These are phyloP conservation scores for Hemicentrotus pulcherrimus DNA, from an alignment of 35 echinoderm and acorn worm species.

Conservation along the genomic window DNA sequence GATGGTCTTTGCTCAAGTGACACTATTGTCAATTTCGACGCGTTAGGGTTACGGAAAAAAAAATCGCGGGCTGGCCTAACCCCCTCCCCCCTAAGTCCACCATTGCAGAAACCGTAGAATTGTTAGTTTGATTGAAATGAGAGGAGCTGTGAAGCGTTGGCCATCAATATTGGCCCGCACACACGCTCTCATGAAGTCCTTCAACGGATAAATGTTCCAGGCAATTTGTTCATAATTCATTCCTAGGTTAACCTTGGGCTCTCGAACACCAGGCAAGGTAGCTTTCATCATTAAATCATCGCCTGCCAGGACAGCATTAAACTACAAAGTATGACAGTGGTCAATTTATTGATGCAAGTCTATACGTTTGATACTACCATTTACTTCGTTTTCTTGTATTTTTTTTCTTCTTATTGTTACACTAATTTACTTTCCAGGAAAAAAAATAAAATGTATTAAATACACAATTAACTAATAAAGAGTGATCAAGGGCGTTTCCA, in stretches of 20 bases:
- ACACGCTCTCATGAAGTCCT: constrained; percentile 12
- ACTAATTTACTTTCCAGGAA: too few species aligned
- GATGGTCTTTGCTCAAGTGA: too few species aligned
- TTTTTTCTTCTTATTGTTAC: too few species aligned
- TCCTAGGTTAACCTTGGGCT: neutral
- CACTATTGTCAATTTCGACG: too few species aligned
- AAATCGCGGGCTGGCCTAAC: too few species aligned
- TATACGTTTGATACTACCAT: neutral
- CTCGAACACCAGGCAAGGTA: neutral
- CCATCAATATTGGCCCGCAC: neutral
- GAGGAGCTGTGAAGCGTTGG: neutral
- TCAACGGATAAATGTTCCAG: constrained; percentile 35
- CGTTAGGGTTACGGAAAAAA: too few species aligned
- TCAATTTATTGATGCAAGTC: neutral
- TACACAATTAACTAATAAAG: too few species aligned
- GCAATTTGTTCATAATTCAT: constrained; percentile 43
- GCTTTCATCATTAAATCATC: neutral
- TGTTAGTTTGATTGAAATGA: neutral
- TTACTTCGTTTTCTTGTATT: too few species aligned
- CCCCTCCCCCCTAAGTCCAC: too few species aligned
- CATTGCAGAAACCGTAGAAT: neutral
- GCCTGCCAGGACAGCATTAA: neutral
- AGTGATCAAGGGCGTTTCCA: too few species aligned
- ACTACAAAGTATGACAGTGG: neutral
- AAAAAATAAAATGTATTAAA: too few species aligned